A percentile compares a stretch with the other conserved stretches of the same genome.
Evolutionary conservation across 2,113 vertebrate species (phyloP).

Genomic region (Nansenia antarctica): DNA sequence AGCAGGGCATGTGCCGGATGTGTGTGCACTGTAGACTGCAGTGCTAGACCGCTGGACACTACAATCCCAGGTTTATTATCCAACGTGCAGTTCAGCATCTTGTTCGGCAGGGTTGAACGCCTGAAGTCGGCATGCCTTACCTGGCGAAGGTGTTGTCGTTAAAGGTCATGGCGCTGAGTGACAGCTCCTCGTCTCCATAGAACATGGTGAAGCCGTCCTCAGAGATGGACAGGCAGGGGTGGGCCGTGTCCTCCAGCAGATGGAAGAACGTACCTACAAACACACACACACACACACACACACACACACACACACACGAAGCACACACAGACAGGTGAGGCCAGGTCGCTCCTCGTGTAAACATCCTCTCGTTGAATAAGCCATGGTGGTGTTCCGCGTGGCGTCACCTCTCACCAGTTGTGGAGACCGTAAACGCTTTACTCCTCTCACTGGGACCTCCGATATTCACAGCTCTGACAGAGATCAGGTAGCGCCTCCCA

Average conservation of each 20-base stretch:
- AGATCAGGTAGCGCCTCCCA: constrained; percentile 75
- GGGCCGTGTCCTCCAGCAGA: constrained; percentile 86
- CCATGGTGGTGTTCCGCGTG: neutral
- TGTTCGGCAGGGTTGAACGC: constrained; percentile 3
- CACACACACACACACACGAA: neutral
- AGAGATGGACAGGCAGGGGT: constrained; percentile 86
- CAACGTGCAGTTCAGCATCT: neutral
- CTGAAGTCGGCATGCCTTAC: constrained; percentile 56
- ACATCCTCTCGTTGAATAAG: too few species aligned
- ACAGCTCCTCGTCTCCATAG: constrained; percentile 78
- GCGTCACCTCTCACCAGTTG: constrained; percentile 78
- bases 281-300: constrained; percentile 21
- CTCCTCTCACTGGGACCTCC: constrained; percentile 87
- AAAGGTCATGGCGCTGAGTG: constrained; percentile 74
- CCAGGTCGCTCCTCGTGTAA: too few species aligned
- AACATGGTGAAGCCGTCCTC: constrained; percentile 87
- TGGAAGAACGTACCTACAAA: constrained; percentile 86
- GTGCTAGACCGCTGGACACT: too few species aligned
- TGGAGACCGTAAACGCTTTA: constrained; percentile 72
- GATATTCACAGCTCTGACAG: constrained; percentile 86
- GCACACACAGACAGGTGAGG: too few species aligned
- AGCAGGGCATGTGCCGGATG: too few species aligned
- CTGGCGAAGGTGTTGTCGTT: constrained; percentile 83
- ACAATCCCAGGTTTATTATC: too few species aligned
- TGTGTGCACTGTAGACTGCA: too few species aligned